A percentile compares a stretch with the other conserved stretches of the same genome.
These are phyloP conservation scores for Papilio gigon DNA, from an alignment of 2,888 invertebrate species.

Conservation along the genomic window DNA sequence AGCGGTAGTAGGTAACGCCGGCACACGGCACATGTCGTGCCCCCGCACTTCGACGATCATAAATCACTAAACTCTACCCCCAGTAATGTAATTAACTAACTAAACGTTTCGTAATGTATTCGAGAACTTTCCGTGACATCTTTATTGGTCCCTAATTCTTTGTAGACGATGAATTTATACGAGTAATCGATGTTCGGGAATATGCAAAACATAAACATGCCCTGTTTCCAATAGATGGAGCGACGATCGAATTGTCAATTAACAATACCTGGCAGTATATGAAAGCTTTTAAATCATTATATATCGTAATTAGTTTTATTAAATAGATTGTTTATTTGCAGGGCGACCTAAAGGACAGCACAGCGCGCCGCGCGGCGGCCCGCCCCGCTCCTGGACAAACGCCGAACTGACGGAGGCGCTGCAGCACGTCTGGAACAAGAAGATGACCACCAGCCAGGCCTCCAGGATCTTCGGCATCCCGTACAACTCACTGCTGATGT, in stretches of 20 bases:
- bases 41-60: slow-evolving; percentile 60
- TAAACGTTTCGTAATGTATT: slow-evolving; percentile 54
- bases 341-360: slow-evolving; percentile 95
- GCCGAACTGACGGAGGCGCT: slow-evolving; percentile 94
- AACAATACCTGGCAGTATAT: not conserved
- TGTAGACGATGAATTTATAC: slow-evolving; percentile 17
- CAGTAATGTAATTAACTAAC: slow-evolving; percentile 67
- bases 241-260: not conserved
- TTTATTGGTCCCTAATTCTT: slow-evolving; percentile 45
- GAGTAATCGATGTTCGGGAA: not conserved
- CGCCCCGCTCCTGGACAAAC: slow-evolving; percentile 96
- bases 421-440: slow-evolving; percentile 97
- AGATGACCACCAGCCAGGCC: slow-evolving; percentile 96
- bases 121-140: slow-evolving; percentile 51
- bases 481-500: slow-evolving; percentile 96
- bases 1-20: slow-evolving; percentile 71
- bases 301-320: not conserved
- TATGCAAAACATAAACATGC: not conserved
- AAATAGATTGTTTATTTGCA: slow-evolving; percentile 60
- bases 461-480: slow-evolving; percentile 95
- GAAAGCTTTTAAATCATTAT: too few species aligned
- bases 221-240: not conserved
- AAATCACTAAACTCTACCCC: slow-evolving; percentile 67
- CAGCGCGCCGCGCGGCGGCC: slow-evolving; percentile 94
- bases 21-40: slow-evolving; percentile 74